These are phyloP conservation scores for Anodontia alba DNA, from an alignment of 2,888 invertebrate genomes.

Conservation along the genomic window DNA sequence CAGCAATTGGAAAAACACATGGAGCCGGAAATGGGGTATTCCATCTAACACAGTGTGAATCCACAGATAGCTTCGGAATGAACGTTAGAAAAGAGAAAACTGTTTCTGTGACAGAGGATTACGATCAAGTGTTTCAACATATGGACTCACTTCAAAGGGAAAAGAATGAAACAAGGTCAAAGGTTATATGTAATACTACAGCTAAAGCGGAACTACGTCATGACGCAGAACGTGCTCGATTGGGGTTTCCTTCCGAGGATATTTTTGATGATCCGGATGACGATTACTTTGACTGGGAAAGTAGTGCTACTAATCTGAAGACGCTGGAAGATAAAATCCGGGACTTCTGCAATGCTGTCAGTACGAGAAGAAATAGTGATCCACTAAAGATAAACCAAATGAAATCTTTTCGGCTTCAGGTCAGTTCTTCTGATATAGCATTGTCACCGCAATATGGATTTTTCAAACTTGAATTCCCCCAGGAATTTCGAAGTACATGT, in stretches of 20 bases:
- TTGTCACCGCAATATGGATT: no score
- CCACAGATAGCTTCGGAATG: conserved; percentile 38
- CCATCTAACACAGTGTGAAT: conserved; percentile 65
- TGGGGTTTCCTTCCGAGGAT: conserved; percentile 52
- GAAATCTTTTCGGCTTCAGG: conserved; percentile 69
- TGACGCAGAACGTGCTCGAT: conserved; percentile 54
- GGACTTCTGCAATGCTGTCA: conserved; percentile 64
- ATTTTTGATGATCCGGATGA: conserved; percentile 60
- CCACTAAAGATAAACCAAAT: conserved; percentile 59
- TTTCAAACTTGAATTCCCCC: no score
- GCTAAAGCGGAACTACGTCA: conserved; percentile 63
- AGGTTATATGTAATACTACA: conserved; percentile 64
- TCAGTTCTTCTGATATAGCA: conserved; percentile 39
- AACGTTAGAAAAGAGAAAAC: conserved; percentile 39
- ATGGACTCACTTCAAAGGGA: conserved; percentile 68
- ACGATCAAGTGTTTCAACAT: conserved; percentile 67
- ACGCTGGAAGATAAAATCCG: conserved; percentile 72
- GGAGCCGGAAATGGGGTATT: conserved; percentile 42
- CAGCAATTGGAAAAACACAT: conserved; percentile 25
- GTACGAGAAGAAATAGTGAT: conserved; percentile 40
- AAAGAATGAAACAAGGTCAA: conserved; percentile 66
- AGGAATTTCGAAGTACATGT: no score
- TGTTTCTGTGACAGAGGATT: conserved; percentile 46
- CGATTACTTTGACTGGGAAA: conserved; percentile 80
- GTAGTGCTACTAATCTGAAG: conserved; percentile 75